Conservation (phyloP, 2,797 vertebrate genomes). For the Eurystomus glaucurus region DNA sequence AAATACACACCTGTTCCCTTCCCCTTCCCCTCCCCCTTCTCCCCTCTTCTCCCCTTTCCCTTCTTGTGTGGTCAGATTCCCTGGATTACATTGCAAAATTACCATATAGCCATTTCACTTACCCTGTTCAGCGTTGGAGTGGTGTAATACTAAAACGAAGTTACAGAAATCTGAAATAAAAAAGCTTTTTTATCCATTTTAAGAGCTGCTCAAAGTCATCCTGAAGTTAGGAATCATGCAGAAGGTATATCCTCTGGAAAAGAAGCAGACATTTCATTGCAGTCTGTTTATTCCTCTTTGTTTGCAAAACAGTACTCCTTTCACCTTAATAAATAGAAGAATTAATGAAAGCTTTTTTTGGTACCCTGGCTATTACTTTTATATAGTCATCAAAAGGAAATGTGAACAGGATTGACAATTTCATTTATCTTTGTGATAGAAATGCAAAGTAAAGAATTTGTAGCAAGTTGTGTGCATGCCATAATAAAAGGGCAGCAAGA, state of each 20-base stretch:
- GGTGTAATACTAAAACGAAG: neutral
- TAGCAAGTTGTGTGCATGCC: slow-evolving; percentile 49
- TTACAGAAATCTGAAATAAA: neutral
- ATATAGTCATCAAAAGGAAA: slow-evolving; percentile 57
- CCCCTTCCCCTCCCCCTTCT: neutral
- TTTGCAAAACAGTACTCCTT: slow-evolving; percentile 45
- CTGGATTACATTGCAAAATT: neutral
- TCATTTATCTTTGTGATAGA: slow-evolving; percentile 71
- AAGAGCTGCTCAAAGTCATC: neutral
- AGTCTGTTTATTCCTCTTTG: slow-evolving; percentile 36
- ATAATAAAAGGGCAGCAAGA: slow-evolving; percentile 65
- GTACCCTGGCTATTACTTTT: slow-evolving; percentile 45
- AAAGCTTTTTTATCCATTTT: neutral
- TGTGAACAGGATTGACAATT: slow-evolving; percentile 69
- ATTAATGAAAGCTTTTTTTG: slow-evolving; percentile 65
- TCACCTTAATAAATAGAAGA: slow-evolving; percentile 64
- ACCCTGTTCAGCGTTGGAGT: neutral
- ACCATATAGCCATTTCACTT: neutral
- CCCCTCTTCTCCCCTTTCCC: neutral
- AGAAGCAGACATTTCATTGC: neutral
- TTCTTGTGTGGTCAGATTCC: neutral
- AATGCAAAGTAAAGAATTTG: slow-evolving; percentile 72
- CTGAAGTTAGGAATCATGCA: neutral
- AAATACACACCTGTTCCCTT: neutral
- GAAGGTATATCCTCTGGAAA: neutral